Evolutionary conservation across 2,888 invertebrate genomes (phyloP), one percentile per base, ranked within the genome.

Genomic region (Andrena fulva): DNA sequence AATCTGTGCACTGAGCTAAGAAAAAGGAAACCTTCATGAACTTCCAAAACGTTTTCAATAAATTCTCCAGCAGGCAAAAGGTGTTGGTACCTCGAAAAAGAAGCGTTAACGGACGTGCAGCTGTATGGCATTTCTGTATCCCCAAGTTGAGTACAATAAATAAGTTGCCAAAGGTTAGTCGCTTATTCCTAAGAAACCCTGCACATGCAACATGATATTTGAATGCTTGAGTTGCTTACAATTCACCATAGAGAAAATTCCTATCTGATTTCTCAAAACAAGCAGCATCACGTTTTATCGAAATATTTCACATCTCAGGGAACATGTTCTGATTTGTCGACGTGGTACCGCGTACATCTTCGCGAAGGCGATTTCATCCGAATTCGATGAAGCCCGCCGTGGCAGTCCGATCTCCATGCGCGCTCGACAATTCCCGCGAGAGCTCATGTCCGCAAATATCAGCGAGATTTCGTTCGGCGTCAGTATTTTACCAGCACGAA

Each of bases 281-380:
- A n/a, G 62, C 12, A 33, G 12, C 35, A 12, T 31, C 2, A 20
- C 7, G 6, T 31, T 31, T 31, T 35, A 42, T n/a, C 31, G 20
- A 66, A 79, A 60, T 27, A 35, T 70, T 74, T 54, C 10, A 50
- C 42, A 16, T 24, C 56, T 35, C 16, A 10, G 50, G 63, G 56
- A 50, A 54, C 59, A 20, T 16, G 42, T 29, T 67, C 35, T 8
- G 10, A 42, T 72, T 63, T 20, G 20, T 10, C 24, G 24, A 52
- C 27, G 76, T 16, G 24, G 42, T 12, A 29, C 16, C 20, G 12
- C 29, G 29, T 69, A 59, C n/a, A 70, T 69, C 29, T 62, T 62
- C 66, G 8, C 24, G 29, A 75, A 79, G 64, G 54, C 77, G 64
- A 77, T 81, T 83, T 73, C 69, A 60, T 63, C 16, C 52, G 75